Conservation (phyloP, 2,797 vertebrate species). For the Thripadectes ignobilis region DNA sequence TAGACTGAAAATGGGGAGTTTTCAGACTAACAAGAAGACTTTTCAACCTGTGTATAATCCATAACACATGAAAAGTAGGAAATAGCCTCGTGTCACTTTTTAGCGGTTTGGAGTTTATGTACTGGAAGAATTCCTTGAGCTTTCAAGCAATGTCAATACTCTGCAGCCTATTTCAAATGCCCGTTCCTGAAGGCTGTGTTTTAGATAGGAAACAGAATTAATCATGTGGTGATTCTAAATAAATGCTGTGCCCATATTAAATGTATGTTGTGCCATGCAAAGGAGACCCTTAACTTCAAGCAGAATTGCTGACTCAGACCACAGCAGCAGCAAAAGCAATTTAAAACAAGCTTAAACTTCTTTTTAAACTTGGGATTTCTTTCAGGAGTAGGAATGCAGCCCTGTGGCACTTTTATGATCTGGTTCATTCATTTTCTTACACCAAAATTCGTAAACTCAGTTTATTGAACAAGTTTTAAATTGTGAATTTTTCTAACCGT, state of each 20-base stretch:
- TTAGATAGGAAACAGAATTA: background rate
- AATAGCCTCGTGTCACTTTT: background rate
- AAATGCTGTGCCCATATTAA: background rate
- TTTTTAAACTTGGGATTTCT: background rate
- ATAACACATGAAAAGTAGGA: background rate
- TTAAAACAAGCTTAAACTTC: background rate
- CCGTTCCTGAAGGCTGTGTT: background rate
- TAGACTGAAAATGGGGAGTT: background rate
- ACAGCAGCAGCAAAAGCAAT: background rate
- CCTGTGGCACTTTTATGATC: background rate
- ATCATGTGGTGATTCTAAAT: background rate
- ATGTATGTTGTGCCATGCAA: background rate
- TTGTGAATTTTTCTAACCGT: background rate
- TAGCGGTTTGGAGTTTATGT: background rate
- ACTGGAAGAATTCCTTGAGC: background rate
- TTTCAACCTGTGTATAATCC: background rate
- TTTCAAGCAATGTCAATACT: background rate
- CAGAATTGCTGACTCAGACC: background rate
- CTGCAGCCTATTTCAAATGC: background rate
- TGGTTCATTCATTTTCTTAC: background rate
- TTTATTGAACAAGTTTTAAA: background rate
- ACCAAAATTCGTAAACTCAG: background rate
- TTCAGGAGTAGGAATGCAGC: background rate
- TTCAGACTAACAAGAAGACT: background rate
- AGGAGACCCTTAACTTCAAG: background rate